These are phyloP conservation scores for Ranitomeya variabilis DNA, from an alignment of 2,113 vertebrate species.

Conservation along the genomic window DNA sequence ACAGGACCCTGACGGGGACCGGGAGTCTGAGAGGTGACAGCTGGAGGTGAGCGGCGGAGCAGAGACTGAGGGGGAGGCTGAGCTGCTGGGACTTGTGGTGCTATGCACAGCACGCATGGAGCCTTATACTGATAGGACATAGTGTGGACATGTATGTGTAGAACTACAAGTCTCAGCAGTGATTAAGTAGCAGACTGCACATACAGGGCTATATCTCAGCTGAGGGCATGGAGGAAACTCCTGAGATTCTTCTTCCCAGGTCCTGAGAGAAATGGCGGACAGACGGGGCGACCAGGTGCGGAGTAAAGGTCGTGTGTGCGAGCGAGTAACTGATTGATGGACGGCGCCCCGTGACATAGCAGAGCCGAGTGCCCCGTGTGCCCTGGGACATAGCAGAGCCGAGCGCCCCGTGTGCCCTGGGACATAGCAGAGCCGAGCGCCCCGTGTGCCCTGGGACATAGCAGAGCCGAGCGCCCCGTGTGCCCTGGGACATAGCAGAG, in stretches of 20 bases:
- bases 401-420: too few species aligned
- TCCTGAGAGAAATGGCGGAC: neutral
- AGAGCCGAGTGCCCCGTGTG: too few species aligned
- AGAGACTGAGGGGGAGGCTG: too few species aligned
- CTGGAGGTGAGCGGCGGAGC: neutral
- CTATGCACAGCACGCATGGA: neutral
- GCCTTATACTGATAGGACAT: too few species aligned
- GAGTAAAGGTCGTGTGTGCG: neutral
- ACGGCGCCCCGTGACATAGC: too few species aligned
- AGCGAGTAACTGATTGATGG: neutral
- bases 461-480: too few species aligned
- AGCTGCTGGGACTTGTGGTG: neutral
- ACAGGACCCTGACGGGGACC: neutral
- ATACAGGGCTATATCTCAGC: too few species aligned
- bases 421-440: too few species aligned
- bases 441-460: too few species aligned
- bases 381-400: too few species aligned
- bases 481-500: too few species aligned
- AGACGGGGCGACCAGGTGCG: neutral
- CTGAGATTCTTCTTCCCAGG: neutral
- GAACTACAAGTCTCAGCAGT: slow-evolving; percentile 5
- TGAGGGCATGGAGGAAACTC: too few species aligned
- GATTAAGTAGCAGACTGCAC: neutral
- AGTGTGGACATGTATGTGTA: neutral
- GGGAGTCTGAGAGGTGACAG: neutral